Conservation (phyloP, 1,140 invertebrate species). For the Dufourea novaeangliae region DNA sequence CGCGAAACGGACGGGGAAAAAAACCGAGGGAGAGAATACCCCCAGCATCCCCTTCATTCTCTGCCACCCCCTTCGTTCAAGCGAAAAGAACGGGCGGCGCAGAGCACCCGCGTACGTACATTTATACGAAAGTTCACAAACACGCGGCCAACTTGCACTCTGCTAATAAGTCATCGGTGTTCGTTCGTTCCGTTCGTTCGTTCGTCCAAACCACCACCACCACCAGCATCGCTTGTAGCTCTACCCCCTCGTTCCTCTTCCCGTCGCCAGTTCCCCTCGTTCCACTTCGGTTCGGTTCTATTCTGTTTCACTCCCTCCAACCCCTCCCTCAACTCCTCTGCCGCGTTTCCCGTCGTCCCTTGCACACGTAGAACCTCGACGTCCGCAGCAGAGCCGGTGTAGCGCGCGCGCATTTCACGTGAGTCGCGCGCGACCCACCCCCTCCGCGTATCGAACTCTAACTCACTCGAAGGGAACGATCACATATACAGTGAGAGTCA, state of each 20-base stretch:
- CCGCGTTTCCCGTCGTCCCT: not conserved
- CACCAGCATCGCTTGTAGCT: not conserved
- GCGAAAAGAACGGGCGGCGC: conserved; percentile 2
- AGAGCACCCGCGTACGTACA: conserved; percentile 46
- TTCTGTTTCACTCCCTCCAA: not conserved
- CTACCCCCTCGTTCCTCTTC: not conserved
- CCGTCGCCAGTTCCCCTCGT: conserved; percentile 48
- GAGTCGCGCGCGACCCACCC: conserved; percentile 38
- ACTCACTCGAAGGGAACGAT: too few species aligned
- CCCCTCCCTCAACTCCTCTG: too few species aligned
- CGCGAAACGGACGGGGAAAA: not conserved
- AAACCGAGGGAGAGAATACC: conserved; percentile 26
- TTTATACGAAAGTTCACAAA: conserved; percentile 63
- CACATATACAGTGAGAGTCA: too few species aligned
- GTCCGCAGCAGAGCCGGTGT: not conserved
- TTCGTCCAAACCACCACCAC: conserved; percentile 52
- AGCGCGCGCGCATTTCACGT: conserved; percentile 32
- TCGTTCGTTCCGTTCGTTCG: conserved; percentile 53
- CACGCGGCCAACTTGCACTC: conserved; percentile 54
- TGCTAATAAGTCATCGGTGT: conserved; percentile 66
- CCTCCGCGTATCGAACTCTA: conserved; percentile 26
- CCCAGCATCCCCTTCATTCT: conserved; percentile 18
- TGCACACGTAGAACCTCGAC: conserved; percentile 28
- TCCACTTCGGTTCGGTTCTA: conserved; percentile 47
- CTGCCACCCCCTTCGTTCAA: not conserved